These are phyloP conservation scores for Anoplius nigerrimus DNA, from an alignment of 2,888 invertebrate species.

Conservation along the genomic window DNA sequence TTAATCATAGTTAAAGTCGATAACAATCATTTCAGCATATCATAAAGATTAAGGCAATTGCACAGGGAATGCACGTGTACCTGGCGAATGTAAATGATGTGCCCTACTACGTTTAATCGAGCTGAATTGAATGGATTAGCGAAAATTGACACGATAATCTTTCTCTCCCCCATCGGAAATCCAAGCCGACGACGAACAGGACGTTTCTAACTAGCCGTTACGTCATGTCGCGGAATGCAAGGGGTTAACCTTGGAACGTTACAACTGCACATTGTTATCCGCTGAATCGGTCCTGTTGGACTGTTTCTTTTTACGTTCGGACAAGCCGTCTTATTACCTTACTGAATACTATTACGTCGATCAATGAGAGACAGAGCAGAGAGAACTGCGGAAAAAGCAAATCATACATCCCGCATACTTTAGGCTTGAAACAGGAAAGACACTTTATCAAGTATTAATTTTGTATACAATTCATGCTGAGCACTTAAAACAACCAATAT, in stretches of 20 bases:
- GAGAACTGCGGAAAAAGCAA: too few species aligned
- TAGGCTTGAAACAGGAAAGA: too few species aligned
- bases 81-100: neutral
- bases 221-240: conserved; percentile 59
- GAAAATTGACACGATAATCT: conserved; percentile 25
- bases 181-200: conserved; percentile 15
- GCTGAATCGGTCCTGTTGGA: conserved; percentile 28
- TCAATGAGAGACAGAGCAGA: too few species aligned
- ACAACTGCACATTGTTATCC: conserved; percentile 54
- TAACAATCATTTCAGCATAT: too few species aligned
- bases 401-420: too few species aligned
- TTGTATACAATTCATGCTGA: too few species aligned
- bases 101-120: conserved; percentile 18
- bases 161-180: conserved; percentile 3
- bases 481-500: too few species aligned
- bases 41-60: too few species aligned
- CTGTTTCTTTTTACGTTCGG: conserved; percentile 13
- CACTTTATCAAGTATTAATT: too few species aligned
- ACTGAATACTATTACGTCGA: neutral
- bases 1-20: too few species aligned
- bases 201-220: conserved; percentile 46
- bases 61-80: too few species aligned
- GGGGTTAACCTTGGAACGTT: conserved; percentile 57
- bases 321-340: neutral
- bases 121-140: conserved; percentile 7